These are phyloP conservation scores for Eulacestoma nigropectus DNA, from an alignment of 2,113 vertebrate species.

Conservation along the genomic window DNA sequence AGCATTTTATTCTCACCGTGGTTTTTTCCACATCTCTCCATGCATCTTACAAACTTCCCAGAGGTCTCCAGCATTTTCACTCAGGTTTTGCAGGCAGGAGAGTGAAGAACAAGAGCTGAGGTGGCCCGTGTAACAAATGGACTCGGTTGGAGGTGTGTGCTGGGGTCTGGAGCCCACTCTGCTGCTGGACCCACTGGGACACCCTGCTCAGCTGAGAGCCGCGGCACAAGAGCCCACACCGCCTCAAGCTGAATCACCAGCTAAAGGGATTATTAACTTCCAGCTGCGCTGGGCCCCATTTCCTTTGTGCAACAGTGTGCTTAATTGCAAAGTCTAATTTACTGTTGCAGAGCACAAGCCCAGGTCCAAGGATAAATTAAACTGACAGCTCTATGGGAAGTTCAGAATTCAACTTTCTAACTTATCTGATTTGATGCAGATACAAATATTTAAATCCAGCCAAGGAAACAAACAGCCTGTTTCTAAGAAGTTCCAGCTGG, in stretches of 20 bases:
- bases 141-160: neutral
- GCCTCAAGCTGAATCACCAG: neutral
- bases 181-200: neutral
- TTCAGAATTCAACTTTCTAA: constrained; percentile 2
- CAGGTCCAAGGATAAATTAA: constrained; percentile 23
- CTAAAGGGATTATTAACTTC: constrained; percentile 22
- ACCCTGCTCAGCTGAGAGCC: neutral
- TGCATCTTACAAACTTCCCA: neutral
- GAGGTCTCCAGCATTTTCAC: neutral
- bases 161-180: neutral
- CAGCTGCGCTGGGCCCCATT: constrained; percentile 37
- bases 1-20: neutral
- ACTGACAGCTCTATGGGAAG: neutral
- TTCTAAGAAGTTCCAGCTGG: constrained; percentile 27
- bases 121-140: rapidly evolving
- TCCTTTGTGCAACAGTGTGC: constrained; percentile 34
- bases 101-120: neutral
- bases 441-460: constrained; percentile 25
- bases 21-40: neutral
- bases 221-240: neutral
- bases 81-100: neutral
- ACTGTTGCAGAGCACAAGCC: neutral
- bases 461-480: constrained; percentile 20
- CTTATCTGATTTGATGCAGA: constrained; percentile 55
- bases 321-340: constrained; percentile 40